Conservation (phyloP, 1,140 invertebrate species). For the Dendrolimus kikuchii region DNA sequence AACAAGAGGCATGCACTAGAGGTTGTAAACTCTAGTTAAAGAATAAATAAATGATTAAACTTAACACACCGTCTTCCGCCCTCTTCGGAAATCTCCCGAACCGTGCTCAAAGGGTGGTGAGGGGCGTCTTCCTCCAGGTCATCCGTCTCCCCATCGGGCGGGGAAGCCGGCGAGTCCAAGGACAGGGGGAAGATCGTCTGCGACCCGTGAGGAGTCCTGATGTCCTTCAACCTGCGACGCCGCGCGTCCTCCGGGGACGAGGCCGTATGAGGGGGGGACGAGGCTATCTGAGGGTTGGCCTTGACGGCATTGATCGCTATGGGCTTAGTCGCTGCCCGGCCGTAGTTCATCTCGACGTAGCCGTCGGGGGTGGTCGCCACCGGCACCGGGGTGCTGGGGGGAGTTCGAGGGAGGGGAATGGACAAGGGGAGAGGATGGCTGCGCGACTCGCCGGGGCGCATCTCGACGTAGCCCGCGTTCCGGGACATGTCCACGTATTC, state of each 20-base stretch:
- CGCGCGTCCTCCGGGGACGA: slow-evolving; percentile 20
- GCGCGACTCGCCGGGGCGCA: slow-evolving; percentile 30
- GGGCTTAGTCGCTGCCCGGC: slow-evolving; percentile 27
- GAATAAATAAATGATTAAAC: too few relatives aligned
- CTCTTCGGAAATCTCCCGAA: slow-evolving; percentile 47
- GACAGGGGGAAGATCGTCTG: slow-evolving; percentile 45
- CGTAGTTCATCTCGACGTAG: slow-evolving; percentile 43
- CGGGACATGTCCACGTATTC: slow-evolving; percentile 56
- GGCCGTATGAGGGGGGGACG: slow-evolving; percentile 18
- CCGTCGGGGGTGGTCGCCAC: slow-evolving; percentile 25
- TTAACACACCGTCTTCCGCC: slow-evolving; percentile 2
- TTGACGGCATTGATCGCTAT: slow-evolving; percentile 26
- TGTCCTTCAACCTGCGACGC: slow-evolving; percentile 15
- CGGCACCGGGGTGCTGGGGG: slow-evolving; percentile 2
- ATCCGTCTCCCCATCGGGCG: slow-evolving; percentile 20
- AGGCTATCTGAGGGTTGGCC: slow-evolving; percentile 16
- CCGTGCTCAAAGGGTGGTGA: slow-evolving; percentile 37
- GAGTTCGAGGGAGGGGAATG: slow-evolving; percentile 3
- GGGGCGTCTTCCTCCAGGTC: slow-evolving; percentile 21
- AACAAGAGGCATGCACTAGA: too few relatives aligned
- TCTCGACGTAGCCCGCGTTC: slow-evolving; percentile 43
- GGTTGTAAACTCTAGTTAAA: too few relatives aligned
- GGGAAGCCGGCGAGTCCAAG: slow-evolving; percentile 38
- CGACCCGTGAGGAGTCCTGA: slow-evolving; percentile 30
- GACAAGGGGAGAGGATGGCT: neutral